Evolutionary conservation across 2,888 invertebrate species (phyloP), one percentile per base, ranked within the genome.

Genomic region (Eupithecia tripunctaria): DNA sequence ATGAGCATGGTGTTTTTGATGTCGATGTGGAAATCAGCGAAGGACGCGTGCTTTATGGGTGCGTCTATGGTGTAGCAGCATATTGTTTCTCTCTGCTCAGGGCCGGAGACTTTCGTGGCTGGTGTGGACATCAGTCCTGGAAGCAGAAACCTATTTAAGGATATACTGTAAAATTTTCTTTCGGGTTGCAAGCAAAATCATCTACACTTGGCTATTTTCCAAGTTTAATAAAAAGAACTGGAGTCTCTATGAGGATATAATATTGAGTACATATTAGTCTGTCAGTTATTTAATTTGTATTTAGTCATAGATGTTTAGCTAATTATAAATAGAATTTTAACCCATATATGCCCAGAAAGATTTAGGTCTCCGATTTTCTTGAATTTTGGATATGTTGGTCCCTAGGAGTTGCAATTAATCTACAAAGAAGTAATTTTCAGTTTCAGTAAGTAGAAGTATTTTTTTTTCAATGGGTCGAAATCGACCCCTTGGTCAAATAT

Each of bases 41-140:
- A 98, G 3, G 97, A 91, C 0, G 97, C 97, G 85, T 98, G 97
- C 84, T 96, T 96, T 51, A 98, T 97, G 0, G 97, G 96, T n/a
- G 96, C 96, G 72, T 98, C 97, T 82, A 97, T 96, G 7, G 98
- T 98, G 85, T 97, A 98, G 70, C 97, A 97, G 78, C 96, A 95
- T 29, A 97, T 92, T 5, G 95, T 95, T 84, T 95, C 95, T 75
- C 95, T 88, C 14, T 94, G 93, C 80, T 95, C 95, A 36, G 95
- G 91, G 5, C 90, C 89, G 14, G 95, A 92, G 1, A 92, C 79
- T 82, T 94, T 95, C 70, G 95, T 91, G 8, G 88, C 93, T 74
- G 94, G 94, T 68, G 93, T 91, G 68, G 95, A 95, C 18, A 95
- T 88, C 56, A 96, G 84, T 21, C 96, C 95, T 95, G 83, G 7